A percentile compares a stretch with the other conserved stretches of the same genome.
These are phyloP conservation scores for Drosophila crucigera DNA, from an alignment of 2,888 invertebrate genomes.

Conservation along the genomic window DNA sequence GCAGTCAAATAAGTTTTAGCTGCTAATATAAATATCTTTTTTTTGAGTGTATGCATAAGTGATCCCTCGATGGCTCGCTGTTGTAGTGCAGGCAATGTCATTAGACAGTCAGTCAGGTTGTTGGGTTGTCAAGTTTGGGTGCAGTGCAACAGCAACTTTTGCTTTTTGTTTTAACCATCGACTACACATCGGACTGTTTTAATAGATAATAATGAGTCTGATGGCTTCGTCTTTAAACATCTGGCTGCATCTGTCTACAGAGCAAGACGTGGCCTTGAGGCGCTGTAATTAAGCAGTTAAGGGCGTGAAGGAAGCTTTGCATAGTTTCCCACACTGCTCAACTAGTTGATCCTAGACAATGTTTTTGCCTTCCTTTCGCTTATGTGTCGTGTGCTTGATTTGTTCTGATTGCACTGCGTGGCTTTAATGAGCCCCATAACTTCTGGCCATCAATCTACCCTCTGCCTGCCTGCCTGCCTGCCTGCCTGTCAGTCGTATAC, in stretches of 20 bases:
- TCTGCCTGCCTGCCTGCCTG: constrained; percentile 22
- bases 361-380: constrained; percentile 21
- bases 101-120: constrained; percentile 70
- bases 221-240: constrained; percentile 11
- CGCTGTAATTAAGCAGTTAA: constrained; percentile 82
- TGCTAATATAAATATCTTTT: neutral
- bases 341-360: constrained; percentile 45
- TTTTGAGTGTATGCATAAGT: constrained; percentile 3
- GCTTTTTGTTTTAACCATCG: constrained; percentile 39
- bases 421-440: constrained; percentile 72
- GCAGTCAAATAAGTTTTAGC: neutral
- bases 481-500: constrained; percentile 39
- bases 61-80: neutral
- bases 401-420: constrained; percentile 79
- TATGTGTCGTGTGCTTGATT: constrained; percentile 76
- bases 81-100: constrained; percentile 60
- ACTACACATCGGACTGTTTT: constrained; percentile 65
- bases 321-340: constrained; percentile 69
- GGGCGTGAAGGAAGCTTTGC: constrained; percentile 48
- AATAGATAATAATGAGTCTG: constrained; percentile 80
- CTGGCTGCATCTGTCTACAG: constrained; percentile 1
- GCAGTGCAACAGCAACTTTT: constrained; percentile 44
- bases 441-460: constrained; percentile 66
- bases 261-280: constrained; percentile 60
- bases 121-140: constrained; percentile 40